Base-by-base conservation (phyloP, 2,888 invertebrate genomes). In the Alloscopus bannaensis region DNA sequence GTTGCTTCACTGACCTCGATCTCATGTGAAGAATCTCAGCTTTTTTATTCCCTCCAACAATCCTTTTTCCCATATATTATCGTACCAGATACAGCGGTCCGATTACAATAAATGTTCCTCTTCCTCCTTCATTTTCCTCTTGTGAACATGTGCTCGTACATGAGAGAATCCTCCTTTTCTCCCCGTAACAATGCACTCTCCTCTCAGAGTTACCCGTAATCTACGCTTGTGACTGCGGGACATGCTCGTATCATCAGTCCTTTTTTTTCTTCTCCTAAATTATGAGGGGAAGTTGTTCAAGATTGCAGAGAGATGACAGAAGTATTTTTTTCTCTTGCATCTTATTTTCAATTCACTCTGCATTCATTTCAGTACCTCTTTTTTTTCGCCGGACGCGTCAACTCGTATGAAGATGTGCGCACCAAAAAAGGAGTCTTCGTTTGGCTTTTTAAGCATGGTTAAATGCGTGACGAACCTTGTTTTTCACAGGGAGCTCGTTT, bases 1-100 rank as follows among this genome's bases (percentile, higher is more conserved):
- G 20, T 52, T 79, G 72, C 72, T 71, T 79, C 72, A 72, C 79
- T 79, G 79, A 79, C 79, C 79, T 68, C 79, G 72, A 79, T 79
- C 79, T 60, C 79, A 79, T 70, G 71, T 66, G 47, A 64, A 47
- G 64, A 72, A 62, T 55, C 28, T 40, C 36, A 6, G 64, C 60
- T 72, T 36, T 68, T 50, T 29, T 3, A n/a, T 52, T 52, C 52
- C 24, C 24, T n/a, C n/a, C 2, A 29, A 57, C 20, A 57, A 57
- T 28, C 16, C n/a, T 16, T 8, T 42, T 42, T 2, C n/a, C n/a
- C n/a, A n/a, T n/a, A n/a, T n/a, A n/a, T n/a, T n/a, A n/a, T n/a
- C 42, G 42, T 2, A 42, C 2, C 42, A 42, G 42, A 42, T 2
- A 1, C 3, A 18, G 18, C 8, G 42, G 22, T 50, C 8, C 22